Conservation (phyloP, 2,888 invertebrate genomes). For the Aporophyla lueneburgensis region DNA sequence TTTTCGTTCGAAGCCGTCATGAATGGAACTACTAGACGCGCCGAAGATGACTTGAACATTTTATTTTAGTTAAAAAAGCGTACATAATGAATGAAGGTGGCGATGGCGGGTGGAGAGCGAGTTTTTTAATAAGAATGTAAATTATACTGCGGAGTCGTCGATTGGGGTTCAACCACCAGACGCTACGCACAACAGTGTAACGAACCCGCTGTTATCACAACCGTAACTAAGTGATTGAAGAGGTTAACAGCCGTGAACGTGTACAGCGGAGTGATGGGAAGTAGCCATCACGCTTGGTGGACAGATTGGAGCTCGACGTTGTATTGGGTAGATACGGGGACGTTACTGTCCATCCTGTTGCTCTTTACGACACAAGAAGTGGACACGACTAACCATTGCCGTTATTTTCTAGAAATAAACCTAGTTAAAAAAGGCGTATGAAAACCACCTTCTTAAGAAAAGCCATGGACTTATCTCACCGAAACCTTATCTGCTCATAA, state of each 20-base stretch:
- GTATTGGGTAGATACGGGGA: not conserved
- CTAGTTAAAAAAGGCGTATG: not conserved
- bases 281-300: too few species aligned
- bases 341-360: not conserved
- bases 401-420: not conserved
- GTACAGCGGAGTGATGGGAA: not conserved
- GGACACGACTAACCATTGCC: not conserved
- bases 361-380: not conserved
- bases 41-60: constrained; percentile 47
- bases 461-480: not conserved
- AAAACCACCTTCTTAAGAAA: constrained; percentile 7
- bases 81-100: constrained; percentile 36
- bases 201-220: constrained; percentile 7
- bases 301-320: not conserved
- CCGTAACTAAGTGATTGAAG: not conserved
- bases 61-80: constrained; percentile 37
- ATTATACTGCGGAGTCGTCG: constrained; percentile 9
- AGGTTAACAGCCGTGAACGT: constrained; percentile 3
- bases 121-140: constrained; percentile 39
- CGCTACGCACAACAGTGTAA: not conserved
- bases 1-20: constrained; percentile 35
- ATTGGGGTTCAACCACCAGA: constrained; percentile 15
- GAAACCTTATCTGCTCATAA: not conserved
- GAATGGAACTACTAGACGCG: constrained; percentile 37
- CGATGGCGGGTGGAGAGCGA: not conserved